Evolutionary conservation across 2,797 vertebrate species (phyloP).

Genomic region (Macroramphosus scolopax): DNA sequence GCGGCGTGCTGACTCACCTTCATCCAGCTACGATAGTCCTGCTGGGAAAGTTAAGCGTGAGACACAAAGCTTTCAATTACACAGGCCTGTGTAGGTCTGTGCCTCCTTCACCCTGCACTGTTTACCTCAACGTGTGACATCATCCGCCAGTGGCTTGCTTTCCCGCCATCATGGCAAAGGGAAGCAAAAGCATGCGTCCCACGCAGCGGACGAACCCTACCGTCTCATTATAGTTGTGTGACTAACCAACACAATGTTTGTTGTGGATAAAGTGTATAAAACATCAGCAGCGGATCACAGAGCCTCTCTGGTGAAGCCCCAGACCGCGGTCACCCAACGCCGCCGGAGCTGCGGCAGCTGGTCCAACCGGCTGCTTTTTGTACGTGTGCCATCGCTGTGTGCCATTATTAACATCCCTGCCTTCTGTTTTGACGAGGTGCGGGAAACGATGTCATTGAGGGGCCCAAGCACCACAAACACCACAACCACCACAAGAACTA

Average conservation of each 20-base stretch:
- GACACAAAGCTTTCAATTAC: slow-evolving; percentile 42
- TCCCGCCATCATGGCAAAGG: slow-evolving; percentile 9
- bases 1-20: slow-evolving; percentile 65
- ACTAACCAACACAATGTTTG: slow-evolving; percentile 55
- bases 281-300: slow-evolving; percentile 40
- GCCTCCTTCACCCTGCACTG: slow-evolving; percentile 23
- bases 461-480: slow-evolving; percentile 81
- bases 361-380: slow-evolving; percentile 3
- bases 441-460: slow-evolving; percentile 86
- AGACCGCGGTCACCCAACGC: slow-evolving; percentile 32
- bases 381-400: slow-evolving; percentile 22
- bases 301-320: slow-evolving; percentile 30
- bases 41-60: slow-evolving; percentile 54
- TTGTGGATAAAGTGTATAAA: slow-evolving; percentile 58
- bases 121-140: slow-evolving; percentile 48
- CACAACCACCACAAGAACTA: slow-evolving; percentile 78
- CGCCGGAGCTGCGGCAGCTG: slow-evolving; percentile 26
- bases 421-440: slow-evolving; percentile 74
- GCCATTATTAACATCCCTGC: slow-evolving; percentile 63
- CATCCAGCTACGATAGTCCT: slow-evolving; percentile 30
- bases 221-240: slow-evolving; percentile 54
- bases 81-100: too few relatives aligned
- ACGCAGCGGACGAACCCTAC: slow-evolving; percentile 24
- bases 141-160: too few relatives aligned
- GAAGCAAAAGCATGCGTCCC: slow-evolving; percentile 35